These are phyloP conservation scores for Tortrix viridana DNA, from an alignment of 2,888 invertebrate genomes.

Conservation along the genomic window DNA sequence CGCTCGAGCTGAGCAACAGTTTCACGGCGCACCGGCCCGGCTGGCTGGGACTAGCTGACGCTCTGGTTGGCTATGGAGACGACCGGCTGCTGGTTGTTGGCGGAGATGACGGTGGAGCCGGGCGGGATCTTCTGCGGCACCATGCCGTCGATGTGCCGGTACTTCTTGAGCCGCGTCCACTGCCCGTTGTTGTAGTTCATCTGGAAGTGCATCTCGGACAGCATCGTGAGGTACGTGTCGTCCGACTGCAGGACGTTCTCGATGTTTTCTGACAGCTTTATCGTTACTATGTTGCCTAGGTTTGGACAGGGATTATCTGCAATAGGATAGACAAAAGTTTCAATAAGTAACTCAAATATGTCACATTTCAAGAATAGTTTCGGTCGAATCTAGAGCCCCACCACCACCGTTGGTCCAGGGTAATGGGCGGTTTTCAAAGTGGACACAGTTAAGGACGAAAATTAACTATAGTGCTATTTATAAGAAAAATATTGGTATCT, in stretches of 20 bases:
- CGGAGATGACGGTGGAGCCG: constrained; percentile 71
- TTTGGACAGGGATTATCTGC: constrained; percentile 98
- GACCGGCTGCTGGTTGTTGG: constrained; percentile 72
- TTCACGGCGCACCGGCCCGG: neutral
- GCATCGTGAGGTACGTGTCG: constrained; percentile 90
- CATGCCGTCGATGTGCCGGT: constrained; percentile 88
- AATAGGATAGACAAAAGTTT: constrained; percentile 42
- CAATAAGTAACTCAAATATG: no score
- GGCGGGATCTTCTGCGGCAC: constrained; percentile 77
- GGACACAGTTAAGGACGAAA: no score
- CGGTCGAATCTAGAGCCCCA: no score
- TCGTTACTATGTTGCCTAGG: constrained; percentile 97
- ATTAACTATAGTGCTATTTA: no score
- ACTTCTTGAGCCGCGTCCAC: constrained; percentile 96
- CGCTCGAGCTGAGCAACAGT: neutral
- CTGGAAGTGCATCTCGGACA: constrained; percentile 98
- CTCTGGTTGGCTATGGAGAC: constrained; percentile 77
- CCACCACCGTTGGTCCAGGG: no score
- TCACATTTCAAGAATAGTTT: no score
- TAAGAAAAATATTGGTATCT: no score
- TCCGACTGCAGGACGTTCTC: constrained; percentile 95
- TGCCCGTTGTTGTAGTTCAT: constrained; percentile 99
- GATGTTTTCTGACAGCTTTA: constrained; percentile 95
- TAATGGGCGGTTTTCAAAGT: no score
- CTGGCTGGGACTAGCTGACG: constrained; percentile 57